Percentiles rank a stretch among this genome's conserved stretches.
Conservation (phyloP, 2,888 invertebrate genomes). For the Epistrophe grossulariae region DNA sequence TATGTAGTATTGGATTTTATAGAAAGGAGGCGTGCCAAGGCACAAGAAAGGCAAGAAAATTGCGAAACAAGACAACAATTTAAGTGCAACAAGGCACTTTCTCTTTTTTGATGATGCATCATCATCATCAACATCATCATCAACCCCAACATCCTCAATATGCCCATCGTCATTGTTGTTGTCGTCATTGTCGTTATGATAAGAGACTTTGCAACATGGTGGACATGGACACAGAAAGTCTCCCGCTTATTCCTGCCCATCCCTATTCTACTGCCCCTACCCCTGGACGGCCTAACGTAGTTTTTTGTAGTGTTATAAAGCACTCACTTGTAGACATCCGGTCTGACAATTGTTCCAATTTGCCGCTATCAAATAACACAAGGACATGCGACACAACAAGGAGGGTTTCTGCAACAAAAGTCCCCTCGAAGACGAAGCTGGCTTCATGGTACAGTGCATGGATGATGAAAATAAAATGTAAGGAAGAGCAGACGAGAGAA, state of each 20-base stretch:
- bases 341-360: slow-evolving; percentile 79
- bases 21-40: slow-evolving; percentile 41
- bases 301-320: slow-evolving; percentile 76
- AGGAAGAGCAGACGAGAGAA: slow-evolving; percentile 4
- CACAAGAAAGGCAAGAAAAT: slow-evolving; percentile 35
- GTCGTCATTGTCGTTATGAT: slow-evolving; percentile 49
- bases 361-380: slow-evolving; percentile 78
- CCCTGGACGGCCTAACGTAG: slow-evolving; percentile 55
- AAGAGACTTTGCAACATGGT: slow-evolving; percentile 31
- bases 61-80: slow-evolving; percentile 76
- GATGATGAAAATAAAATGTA: slow-evolving; percentile 56
- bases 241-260: not conserved
- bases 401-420: slow-evolving; percentile 64
- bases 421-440: slow-evolving; percentile 68
- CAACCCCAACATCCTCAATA: not conserved
- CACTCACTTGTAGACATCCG: slow-evolving; percentile 79
- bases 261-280: not conserved
- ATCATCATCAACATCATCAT: slow-evolving; percentile 53
- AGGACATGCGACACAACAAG: slow-evolving; percentile 73
- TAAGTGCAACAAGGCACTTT: slow-evolving; percentile 78
- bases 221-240: not conserved
- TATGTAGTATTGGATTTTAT: slow-evolving; percentile 46
- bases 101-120: slow-evolving; percentile 74
- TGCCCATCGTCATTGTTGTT: slow-evolving; percentile 13
- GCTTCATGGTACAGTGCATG: slow-evolving; percentile 1